Evolutionary conservation across 1,140 invertebrate species (phyloP), one percentile per base, ranked within the genome.

Genomic region (Sesamia nonagrioides): DNA sequence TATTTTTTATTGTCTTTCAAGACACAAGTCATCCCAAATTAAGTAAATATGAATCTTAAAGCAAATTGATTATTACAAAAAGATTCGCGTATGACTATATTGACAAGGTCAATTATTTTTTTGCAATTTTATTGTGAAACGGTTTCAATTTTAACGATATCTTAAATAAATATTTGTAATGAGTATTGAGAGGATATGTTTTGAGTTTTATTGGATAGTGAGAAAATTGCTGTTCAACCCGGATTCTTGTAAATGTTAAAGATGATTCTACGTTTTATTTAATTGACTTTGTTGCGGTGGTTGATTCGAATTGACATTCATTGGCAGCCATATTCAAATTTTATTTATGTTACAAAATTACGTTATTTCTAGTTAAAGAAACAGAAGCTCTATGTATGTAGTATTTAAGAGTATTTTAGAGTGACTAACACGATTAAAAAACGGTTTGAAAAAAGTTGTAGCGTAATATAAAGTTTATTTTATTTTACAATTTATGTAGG

Each of bases 111-210:
- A 68, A 68, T 48, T 68, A 68, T 68, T 66, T 50, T 68, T 42
- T 48, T n/a, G 58, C 7, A 54, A 37, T 15, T 52, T 66, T 48
- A 66, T 77, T 61, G 60, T 33, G 15, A 77, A 56, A 76, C 48
- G 52, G 48, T 66, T 77, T 77, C 50, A 77, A 77, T 66, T 42
- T 77, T 50, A 15, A 68, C 63, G 27, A 68, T 68, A 50, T 7
- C 11, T 50, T 45, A 37, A 40, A 63, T 63, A 68, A 48, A 68
- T 50, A 48, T 68, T 68, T 48, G 21, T 68, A 48, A 68, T 27
- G 42, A 13, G 63, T 15, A 68, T 68, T 48, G 42, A 68, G 63
- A 33, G 18, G 9, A 68, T 68, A 68, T 48, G 13, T 68, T 68
- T 27, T 45, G 15, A 4, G 7, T 27, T 68, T 68, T 68, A 68